phyloP scores from a whole-genome alignment of 2,797 vertebrate genomes.

The Ceyx erithaca region DNA sequence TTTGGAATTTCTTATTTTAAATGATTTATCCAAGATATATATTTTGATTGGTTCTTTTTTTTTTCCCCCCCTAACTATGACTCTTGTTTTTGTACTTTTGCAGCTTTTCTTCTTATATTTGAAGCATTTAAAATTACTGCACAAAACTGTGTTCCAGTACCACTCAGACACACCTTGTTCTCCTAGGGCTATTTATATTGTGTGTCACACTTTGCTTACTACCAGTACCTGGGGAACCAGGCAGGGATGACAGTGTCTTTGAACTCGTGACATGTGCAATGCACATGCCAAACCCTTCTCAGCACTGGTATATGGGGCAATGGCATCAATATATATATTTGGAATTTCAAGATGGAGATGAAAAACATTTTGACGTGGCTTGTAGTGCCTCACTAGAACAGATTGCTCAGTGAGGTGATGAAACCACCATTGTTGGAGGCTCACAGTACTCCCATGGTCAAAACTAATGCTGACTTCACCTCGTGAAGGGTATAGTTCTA shows the following conservation, averaged over 20 bases:
- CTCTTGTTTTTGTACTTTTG: neutral
- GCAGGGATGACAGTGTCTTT: too few species aligned
- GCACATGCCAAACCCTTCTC: neutral
- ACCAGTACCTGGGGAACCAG: neutral
- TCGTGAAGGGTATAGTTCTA: neutral
- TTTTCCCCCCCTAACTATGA: neutral
- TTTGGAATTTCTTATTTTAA: too few species aligned
- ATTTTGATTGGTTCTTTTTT: neutral
- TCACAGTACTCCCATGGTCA: neutral
- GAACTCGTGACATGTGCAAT: neutral
- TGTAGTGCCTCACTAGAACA: neutral
- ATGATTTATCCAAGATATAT: too few species aligned
- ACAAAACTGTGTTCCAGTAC: neutral
- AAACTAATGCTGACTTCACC: neutral
- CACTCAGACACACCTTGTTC: neutral
- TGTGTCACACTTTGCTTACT: neutral
- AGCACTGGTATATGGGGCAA: neutral
- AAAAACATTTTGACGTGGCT: neutral
- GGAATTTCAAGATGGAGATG: neutral
- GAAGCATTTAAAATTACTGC: neutral
- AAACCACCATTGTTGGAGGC: neutral
- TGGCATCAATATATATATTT: neutral
- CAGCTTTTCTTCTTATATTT: neutral
- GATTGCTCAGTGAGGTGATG: neutral
- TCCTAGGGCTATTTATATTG: neutral